Evolutionary conservation across 2,888 invertebrate genomes (phyloP).

Genomic region (Meliscaeva auricollis): DNA sequence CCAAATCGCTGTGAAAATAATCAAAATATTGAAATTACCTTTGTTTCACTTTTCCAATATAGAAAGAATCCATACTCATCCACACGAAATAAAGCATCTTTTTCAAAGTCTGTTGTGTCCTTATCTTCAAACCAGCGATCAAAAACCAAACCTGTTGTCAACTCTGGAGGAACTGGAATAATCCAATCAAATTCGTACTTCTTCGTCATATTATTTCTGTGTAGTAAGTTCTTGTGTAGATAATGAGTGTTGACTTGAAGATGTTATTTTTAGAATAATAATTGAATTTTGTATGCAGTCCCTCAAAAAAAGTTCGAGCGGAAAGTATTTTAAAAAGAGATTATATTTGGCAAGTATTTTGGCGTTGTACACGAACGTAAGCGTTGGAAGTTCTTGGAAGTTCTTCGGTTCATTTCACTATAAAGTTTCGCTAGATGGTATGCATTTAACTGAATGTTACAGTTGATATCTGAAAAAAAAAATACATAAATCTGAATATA

Average conservation of each 20-base stretch:
- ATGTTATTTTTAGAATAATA: conserved; percentile 12
- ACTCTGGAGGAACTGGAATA: conserved; percentile 94
- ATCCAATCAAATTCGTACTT: conserved; percentile 99
- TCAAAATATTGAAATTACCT: no score
- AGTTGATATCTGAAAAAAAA: conserved; percentile 61
- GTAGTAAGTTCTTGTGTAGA: conserved; percentile 37
- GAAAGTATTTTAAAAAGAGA: conserved; percentile 39
- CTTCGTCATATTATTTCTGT: conserved; percentile 94
- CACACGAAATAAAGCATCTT: conserved; percentile 95
- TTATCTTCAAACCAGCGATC: conserved; percentile 99
- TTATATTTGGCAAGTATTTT: conserved; percentile 73
- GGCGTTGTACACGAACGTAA: conserved; percentile 49
- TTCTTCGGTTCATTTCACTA: conserved; percentile 40
- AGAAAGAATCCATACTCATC: conserved; percentile 99
- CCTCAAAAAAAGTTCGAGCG: conserved; percentile 58
- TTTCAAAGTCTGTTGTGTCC: conserved; percentile 95
- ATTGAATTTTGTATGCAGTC: conserved; percentile 56
- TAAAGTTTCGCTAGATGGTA: conserved; percentile 67
- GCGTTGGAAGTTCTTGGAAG: conserved; percentile 45
- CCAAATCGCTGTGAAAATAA: no score
- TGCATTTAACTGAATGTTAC: conserved; percentile 72
- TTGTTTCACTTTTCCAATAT: conserved; percentile 98
- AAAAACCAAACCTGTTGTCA: conserved; percentile 92
- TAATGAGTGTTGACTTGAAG: conserved; percentile 60
- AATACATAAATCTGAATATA: conserved; percentile 44